Percentiles rank a stretch among this genome's conserved stretches.
Conservation (phyloP, 2,888 invertebrate genomes). For the Cheilosia grossa region DNA sequence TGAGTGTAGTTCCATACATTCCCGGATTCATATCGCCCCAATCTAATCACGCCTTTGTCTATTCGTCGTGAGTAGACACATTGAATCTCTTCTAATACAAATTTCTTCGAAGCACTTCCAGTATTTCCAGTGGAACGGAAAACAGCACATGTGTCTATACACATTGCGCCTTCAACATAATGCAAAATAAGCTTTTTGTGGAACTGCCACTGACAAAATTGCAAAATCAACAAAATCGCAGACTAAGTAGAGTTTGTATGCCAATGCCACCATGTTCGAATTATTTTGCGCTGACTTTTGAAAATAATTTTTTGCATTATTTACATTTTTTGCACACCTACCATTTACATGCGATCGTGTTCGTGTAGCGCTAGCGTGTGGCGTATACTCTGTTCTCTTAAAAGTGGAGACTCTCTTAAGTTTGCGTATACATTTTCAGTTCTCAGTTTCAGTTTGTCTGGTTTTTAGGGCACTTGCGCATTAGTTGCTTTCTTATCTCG, state of each 20-base stretch:
- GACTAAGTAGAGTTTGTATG: too few species aligned
- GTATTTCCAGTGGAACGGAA: conserved; percentile 12
- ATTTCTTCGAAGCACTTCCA: not conserved
- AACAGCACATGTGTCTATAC: not conserved
- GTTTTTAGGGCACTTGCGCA: conserved; percentile 43
- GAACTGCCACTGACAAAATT: too few species aligned
- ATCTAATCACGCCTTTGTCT: conserved; percentile 4
- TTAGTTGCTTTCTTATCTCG: conserved; percentile 15
- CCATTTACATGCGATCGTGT: too few species aligned
- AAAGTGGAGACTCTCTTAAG: conserved; percentile 18
- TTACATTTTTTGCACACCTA: not conserved
- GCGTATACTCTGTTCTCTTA: not conserved
- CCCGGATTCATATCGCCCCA: conserved; percentile 28
- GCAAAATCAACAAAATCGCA: too few species aligned
- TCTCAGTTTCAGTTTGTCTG: not conserved
- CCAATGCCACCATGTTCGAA: not conserved
- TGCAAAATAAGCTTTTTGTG: too few species aligned
- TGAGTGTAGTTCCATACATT: not conserved
- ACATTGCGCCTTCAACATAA: conserved; percentile 29
- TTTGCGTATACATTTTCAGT: not conserved
- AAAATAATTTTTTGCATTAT: not conserved
- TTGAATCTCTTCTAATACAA: conserved; percentile 41
- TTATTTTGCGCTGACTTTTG: not conserved
- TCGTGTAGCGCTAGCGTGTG: too few species aligned
- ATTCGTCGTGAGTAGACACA: conserved; percentile 17